A percentile compares a stretch with the other conserved stretches of the same genome.
phyloP scores from a whole-genome alignment of 2,797 vertebrate genomes.

The Siniperca scherzeri region DNA sequence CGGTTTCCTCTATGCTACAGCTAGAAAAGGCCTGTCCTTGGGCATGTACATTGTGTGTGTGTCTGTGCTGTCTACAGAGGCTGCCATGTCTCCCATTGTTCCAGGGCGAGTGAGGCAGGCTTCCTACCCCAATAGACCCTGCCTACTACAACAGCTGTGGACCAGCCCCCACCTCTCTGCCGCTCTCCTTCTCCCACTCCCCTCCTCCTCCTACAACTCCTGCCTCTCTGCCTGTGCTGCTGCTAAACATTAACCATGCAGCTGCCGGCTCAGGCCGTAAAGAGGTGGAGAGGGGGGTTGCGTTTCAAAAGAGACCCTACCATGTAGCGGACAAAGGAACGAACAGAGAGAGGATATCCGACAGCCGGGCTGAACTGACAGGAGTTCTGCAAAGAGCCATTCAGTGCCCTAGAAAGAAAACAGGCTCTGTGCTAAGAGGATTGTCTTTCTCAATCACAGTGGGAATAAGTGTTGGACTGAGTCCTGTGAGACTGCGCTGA shows the following conservation, averaged over 20 bases:
- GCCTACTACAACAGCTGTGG: conserved; percentile 88
- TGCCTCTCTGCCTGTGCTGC: conserved; percentile 69
- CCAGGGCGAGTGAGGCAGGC: conserved; percentile 81
- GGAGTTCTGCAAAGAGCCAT: conserved; percentile 63
- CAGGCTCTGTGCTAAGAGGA: conserved; percentile 83
- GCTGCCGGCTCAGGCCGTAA: conserved; percentile 80
- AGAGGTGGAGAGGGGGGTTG: conserved; percentile 65
- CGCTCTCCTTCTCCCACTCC: conserved; percentile 48
- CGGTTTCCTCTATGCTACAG: conserved; percentile 69
- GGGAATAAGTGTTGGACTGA: conserved; percentile 67
- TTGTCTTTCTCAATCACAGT: conserved; percentile 74
- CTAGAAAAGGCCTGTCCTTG: conserved; percentile 70
- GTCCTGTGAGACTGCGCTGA: conserved; percentile 36
- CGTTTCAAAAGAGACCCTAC: conserved; percentile 72
- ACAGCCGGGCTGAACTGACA: conserved; percentile 64
- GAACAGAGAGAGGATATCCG: conserved; percentile 78
- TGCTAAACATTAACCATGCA: conserved; percentile 86
- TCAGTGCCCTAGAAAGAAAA: conserved; percentile 72
- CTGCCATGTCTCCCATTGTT: conserved; percentile 88
- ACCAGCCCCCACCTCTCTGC: conserved; percentile 81
- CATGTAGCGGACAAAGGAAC: conserved; percentile 78
- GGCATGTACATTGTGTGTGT: conserved; percentile 69
- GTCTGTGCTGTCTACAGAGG: conserved; percentile 75
- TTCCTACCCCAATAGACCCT: conserved; percentile 82
- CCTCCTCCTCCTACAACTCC: conserved; percentile 64